Evolutionary conservation across 2,113 vertebrate species (phyloP), one percentile per base, ranked within the genome.

Genomic region (Thryonomys swinderianus): DNA sequence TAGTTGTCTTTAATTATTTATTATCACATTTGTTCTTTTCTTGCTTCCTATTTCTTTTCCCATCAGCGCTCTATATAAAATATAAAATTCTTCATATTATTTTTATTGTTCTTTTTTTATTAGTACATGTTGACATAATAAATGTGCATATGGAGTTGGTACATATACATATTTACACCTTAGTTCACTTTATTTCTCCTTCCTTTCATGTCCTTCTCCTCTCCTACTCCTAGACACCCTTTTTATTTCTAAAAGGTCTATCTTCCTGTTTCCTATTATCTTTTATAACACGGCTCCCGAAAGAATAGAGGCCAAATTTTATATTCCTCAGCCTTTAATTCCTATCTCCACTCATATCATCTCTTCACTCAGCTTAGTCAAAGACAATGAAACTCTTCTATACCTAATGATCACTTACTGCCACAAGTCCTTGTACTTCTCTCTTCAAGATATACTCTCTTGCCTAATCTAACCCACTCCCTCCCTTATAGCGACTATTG

Each of bases 291-390:
- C 42, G n/a, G 14, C n/a, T 86, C 25, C 1, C n/a, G 74, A 73
- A 69, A 83, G 8, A 74, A 27, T 25, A 62, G 0, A 79, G 17
- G 30, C 40, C 76, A 64, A 89, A 82, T 32, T 66, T 7, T 45
- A 64, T 59, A 86, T 53, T 95, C 32, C 23, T 95, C 59, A 74
- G 53, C 48, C n/a, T 94, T n/a, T 91, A 59, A 90, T 71, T 87
- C 40, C 18, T 37, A 81, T 57, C 14, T 92, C 55, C 62, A 88
- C 30, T 61, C 32, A 78, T 78, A 42, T 62, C 67, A 91, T 1
- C 27, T 80, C 57, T 89, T 92, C 4, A 45, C 23, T 48, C 21
- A 84, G 20, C 3, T 69, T 27, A 67, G n/a, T 80, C 55, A 91
- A 95, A 93, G 20, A 30, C 59, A 93, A 59, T 67, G 76, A 89